phyloP scores from a whole-genome alignment of 2,888 invertebrate genomes.

The Ecliptopera silaceata region DNA sequence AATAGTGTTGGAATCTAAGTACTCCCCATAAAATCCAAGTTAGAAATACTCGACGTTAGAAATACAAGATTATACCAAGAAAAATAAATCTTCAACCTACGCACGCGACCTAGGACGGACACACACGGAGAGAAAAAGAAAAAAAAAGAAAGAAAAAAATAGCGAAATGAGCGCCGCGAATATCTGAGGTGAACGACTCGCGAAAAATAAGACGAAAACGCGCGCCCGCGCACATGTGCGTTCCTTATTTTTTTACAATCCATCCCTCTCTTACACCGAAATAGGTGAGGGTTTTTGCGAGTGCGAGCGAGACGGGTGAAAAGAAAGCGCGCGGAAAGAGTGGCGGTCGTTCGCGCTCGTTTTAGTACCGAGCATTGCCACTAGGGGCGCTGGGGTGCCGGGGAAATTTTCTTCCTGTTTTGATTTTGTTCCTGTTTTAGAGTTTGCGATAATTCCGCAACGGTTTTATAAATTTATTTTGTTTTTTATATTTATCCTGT shows the following conservation, averaged over 20 bases:
- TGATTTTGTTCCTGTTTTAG: constrained; percentile 49
- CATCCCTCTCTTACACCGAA: constrained; percentile 71
- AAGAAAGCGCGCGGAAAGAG: constrained; percentile 79
- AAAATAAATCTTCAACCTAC: constrained; percentile 66
- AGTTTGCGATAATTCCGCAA: constrained; percentile 31
- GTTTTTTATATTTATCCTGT: neutral
- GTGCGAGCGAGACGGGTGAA: constrained; percentile 63
- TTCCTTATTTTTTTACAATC: constrained; percentile 75
- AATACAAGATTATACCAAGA: constrained; percentile 47
- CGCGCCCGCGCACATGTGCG: constrained; percentile 78
- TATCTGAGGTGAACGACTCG: constrained; percentile 77
- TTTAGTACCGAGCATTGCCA: constrained; percentile 70
- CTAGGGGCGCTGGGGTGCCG: constrained; percentile 56
- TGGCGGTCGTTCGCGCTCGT: constrained; percentile 64
- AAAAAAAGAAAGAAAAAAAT: constrained; percentile 65
- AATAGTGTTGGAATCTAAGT: constrained; percentile 45
- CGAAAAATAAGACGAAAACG: constrained; percentile 79
- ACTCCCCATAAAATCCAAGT: constrained; percentile 48
- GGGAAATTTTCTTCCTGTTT: constrained; percentile 78
- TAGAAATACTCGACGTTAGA: constrained; percentile 50
- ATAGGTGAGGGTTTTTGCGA: constrained; percentile 47
- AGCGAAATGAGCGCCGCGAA: constrained; percentile 55
- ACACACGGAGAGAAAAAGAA: constrained; percentile 62
- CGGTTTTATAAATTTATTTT: neutral
- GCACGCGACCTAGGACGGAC: constrained; percentile 74